Evolutionary conservation across 2,888 invertebrate genomes (phyloP).

Genomic region (Andrena trimmerana): DNA sequence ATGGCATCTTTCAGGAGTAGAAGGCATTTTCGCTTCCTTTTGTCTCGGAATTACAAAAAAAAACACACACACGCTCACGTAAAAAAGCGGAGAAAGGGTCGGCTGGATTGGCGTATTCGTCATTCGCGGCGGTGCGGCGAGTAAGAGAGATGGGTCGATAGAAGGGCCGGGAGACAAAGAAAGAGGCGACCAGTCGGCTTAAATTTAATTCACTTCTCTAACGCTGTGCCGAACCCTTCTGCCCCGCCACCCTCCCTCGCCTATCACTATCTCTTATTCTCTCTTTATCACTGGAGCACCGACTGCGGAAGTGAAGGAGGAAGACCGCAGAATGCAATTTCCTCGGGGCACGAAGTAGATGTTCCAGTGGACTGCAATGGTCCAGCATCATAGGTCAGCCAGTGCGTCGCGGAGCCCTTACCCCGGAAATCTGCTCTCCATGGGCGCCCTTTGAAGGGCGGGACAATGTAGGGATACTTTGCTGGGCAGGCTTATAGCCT

Average conservation of each 20-base stretch:
- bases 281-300: constrained; percentile 63
- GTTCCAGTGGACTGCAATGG: constrained; percentile 57
- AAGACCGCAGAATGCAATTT: constrained; percentile 73
- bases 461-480: constrained; percentile 19
- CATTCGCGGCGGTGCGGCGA: neutral
- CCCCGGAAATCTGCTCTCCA: constrained; percentile 44
- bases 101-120: constrained; percentile 8
- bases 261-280: constrained; percentile 46
- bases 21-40: constrained; percentile 39
- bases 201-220: constrained; percentile 72
- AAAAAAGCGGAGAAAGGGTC: constrained; percentile 14
- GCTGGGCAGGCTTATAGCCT: neutral
- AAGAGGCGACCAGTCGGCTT: constrained; percentile 52
- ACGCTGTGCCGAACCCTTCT: constrained; percentile 23
- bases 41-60: constrained; percentile 59
- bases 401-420: constrained; percentile 50
- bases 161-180: constrained; percentile 3
- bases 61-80: neutral
- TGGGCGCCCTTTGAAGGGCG: constrained; percentile 18
- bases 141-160: constrained; percentile 35
- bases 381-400: constrained; percentile 31
- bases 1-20: neutral
- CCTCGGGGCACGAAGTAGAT: constrained; percentile 65
- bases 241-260: neutral
- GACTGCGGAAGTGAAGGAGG: constrained; percentile 57